These are phyloP conservation scores for Amblyopsis rosae DNA, from an alignment of 2,113 vertebrate genomes.

Conservation along the genomic window DNA sequence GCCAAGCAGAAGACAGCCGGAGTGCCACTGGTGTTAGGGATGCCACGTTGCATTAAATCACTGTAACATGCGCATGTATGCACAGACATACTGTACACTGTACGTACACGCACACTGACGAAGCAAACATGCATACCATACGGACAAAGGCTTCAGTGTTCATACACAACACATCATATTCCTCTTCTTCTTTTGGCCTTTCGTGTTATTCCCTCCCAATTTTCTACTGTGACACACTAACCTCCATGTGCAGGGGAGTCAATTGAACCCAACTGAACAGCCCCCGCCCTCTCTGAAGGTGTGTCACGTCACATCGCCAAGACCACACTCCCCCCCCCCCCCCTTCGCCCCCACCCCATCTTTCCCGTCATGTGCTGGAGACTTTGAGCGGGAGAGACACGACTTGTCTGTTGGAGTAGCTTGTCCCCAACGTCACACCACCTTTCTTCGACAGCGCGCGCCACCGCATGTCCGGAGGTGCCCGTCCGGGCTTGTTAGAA, in stretches of 20 bases:
- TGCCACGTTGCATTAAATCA: conserved; percentile 70
- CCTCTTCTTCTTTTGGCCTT: conserved; percentile 11
- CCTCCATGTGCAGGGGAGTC: conserved; percentile 5
- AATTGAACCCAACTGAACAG: conserved; percentile 24
- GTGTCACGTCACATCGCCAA: conserved; percentile 38
- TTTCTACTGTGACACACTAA: conserved; percentile 1
- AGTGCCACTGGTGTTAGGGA: conserved; percentile 63
- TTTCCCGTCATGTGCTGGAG: conserved; percentile 55
- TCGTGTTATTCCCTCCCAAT: conserved; percentile 13
- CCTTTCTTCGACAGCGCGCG: conserved; percentile 48
- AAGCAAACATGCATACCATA: conserved; percentile 32
- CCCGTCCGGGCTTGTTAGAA: conserved; percentile 67
- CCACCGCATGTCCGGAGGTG: conserved; percentile 65
- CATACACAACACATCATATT: conserved; percentile 22
- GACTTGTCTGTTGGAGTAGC: conserved; percentile 68
- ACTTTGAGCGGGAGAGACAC: conserved; percentile 66
- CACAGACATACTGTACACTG: neutral
- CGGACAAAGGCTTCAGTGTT: conserved; percentile 30
- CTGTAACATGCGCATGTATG: conserved; percentile 34
- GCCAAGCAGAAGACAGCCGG: conserved; percentile 61
- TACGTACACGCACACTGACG: neutral
- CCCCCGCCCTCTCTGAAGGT: conserved; percentile 48
- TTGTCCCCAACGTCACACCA: conserved; percentile 54
- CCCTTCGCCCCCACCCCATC: conserved; percentile 57
- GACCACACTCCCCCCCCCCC: conserved; percentile 24